Conservation (phyloP, 2,888 invertebrate genomes). For the Mimumesa dahlbomi region DNA sequence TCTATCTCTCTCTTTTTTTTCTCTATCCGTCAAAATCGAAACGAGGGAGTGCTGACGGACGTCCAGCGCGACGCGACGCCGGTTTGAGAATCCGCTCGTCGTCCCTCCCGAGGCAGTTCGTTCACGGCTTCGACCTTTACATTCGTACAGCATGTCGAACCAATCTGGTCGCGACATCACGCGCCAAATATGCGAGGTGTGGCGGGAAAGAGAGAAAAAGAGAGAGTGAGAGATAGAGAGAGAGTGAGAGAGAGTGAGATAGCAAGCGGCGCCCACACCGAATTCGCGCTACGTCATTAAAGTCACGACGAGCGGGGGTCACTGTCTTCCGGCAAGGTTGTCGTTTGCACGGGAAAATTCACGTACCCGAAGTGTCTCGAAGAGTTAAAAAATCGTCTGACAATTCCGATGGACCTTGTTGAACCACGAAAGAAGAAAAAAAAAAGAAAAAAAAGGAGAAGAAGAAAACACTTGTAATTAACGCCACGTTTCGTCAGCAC, state of each 20-base stretch:
- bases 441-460: too few relatives aligned
- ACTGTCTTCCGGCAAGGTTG: conserved; percentile 56
- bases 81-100: conserved; percentile 55
- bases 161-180: conserved; percentile 74
- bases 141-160: conserved; percentile 69
- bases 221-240: conserved; percentile 17
- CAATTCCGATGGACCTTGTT: too few relatives aligned
- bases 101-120: conserved; percentile 52
- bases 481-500: too few relatives aligned
- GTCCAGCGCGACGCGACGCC: conserved; percentile 15
- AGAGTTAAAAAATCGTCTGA: too few relatives aligned
- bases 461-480: too few relatives aligned
- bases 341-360: conserved; percentile 26
- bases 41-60: conserved; percentile 33
- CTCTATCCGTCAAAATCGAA: too few relatives aligned
- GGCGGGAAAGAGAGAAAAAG: conserved; percentile 60
- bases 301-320: conserved; percentile 56
- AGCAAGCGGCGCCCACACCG: conserved; percentile 71
- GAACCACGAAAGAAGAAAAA: too few relatives aligned
- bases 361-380: not conserved
- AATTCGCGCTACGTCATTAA: conserved; percentile 63
- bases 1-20: too few relatives aligned
- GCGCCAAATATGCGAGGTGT: conserved; percentile 79
- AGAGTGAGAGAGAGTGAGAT: conserved; percentile 45
- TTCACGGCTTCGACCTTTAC: conserved; percentile 67